Evolutionary conservation across 2,888 invertebrate species (phyloP), one percentile per base, ranked within the genome.

Genomic region (Cataglyphis cursor): DNA sequence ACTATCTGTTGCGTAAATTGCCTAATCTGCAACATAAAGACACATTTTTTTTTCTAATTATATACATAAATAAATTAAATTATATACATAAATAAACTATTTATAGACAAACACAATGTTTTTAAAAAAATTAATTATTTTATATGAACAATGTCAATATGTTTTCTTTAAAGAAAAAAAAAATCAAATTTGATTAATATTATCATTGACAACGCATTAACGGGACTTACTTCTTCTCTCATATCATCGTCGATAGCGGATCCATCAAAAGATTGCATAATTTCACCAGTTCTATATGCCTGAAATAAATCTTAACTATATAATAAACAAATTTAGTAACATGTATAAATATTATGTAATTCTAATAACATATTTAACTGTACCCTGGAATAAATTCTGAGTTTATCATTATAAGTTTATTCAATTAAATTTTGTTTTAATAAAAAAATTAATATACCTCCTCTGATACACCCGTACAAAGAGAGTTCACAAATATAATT

Each of bases 1-100:
- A 70, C 12, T 44, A 80, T 61, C 61, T 80, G 72, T 12, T 80
- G 72, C 4, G 78, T 61, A 80, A 80, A 80, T 38, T 80, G 78
- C 24, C 35, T 70, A 59, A 78, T 59, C 78, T 80, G 24, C 0
- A 3, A 44, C 6, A 48, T 48, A 48, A 51, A n/a, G 8, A 75
- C 6, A 3, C 3, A 38, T 59, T 24, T 10, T 10, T 18, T 57
- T n/a, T 6, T 51, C n/a, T 51, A 51, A 51, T n/a, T 31, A 51
- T 4, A 8, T 51, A n/a, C 3, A n/a, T 59, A 8, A 61, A 28
- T 1, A n/a, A n/a, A 28, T n/a, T 51, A 44, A 28, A 12, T 68
- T 31, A 51, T 4, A 8, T 51, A n/a, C 3, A n/a, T 59, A 8
- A 61, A 28, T 1, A n/a, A n/a, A 28, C 18, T 59, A 41, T 41